Evolutionary conservation across 1,140 invertebrate genomes (phyloP), one percentile per base, ranked within the genome.

Genomic region (Rhyacophila brunnea): DNA sequence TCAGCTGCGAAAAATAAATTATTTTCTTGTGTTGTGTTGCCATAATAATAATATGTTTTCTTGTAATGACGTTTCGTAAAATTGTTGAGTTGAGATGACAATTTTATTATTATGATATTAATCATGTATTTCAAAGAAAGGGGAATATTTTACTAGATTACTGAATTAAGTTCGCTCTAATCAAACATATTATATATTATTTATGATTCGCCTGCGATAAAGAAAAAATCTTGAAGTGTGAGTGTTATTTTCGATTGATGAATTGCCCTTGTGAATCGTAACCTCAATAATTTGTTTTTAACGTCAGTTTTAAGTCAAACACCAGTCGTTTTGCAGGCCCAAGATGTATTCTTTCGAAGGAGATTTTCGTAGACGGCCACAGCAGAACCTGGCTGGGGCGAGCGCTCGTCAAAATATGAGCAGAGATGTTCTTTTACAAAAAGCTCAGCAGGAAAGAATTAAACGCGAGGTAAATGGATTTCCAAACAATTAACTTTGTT

Each of bases 371-470:
- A 81, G 89, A 43, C 88, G 85, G 71, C 95, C 95, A 0, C 84
- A 92, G 62, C 93, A 96, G 79, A 95, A 92, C 78, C 81, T 96
- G 64, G 86, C 91, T 43, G 95, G 95, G 38, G 89, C 90, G 4
- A 93, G 90, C 75, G 70, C 71, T 49, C 77, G 80, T 17, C 72
- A 87, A 73, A 78, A 86, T 83, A 78, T 84, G 83, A 78, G 87
- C 84, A 86, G 88, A 67, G 87, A 91, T 66, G 83, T 86, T 54
- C 77, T 96, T 14, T 77, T 97, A 48, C 83, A 86, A 46, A 85
- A 89, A 72, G 88, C 89, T 28, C 90, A 93, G 65, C 80, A 85
- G 67, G 92, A 96, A 75, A 81, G 95, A 65, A 81, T 87, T 46
- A 93, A 94, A 77, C 78, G 94, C 72, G 92, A 93, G 80, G 90